phyloP scores from a whole-genome alignment of 2,888 invertebrate species.

The Synergus laeviventris region DNA sequence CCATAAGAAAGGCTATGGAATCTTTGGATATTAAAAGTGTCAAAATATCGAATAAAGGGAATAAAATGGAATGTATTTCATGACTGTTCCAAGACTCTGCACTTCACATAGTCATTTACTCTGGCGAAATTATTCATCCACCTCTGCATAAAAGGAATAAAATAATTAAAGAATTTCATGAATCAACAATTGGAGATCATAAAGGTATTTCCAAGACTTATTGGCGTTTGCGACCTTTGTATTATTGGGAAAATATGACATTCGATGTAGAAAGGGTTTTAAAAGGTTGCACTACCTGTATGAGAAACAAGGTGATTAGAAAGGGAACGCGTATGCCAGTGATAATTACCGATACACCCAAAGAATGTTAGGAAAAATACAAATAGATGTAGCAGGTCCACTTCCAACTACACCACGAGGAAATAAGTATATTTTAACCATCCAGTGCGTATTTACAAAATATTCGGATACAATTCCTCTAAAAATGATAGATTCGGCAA shows the following conservation, averaged over 20 bases:
- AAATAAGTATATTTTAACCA: not conserved
- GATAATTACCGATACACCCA: not conserved
- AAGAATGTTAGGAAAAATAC: not conserved
- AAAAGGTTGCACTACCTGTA: not conserved
- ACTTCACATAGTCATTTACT: not conserved
- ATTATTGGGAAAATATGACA: not conserved
- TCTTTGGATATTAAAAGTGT: not conserved
- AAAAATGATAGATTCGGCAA: too few species aligned
- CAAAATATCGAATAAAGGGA: not conserved
- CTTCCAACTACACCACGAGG: too few species aligned
- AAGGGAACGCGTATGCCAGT: not conserved
- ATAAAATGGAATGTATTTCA: not conserved
- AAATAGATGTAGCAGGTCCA: too few species aligned
- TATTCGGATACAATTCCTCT: too few species aligned
- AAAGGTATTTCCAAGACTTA: not conserved
- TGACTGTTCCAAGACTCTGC: not conserved
- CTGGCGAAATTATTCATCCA: not conserved
- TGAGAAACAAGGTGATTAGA: not conserved
- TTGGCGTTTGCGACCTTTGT: not conserved
- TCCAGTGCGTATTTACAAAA: too few species aligned
- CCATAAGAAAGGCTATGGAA: not conserved
- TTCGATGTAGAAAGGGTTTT: not conserved
- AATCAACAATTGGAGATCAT: not conserved
- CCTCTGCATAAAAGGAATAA: rapidly evolving
- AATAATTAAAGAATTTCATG: conserved; percentile 12